Evolutionary conservation across 2,113 vertebrate species (phyloP).

Genomic region (Gymnogyps californianus): DNA sequence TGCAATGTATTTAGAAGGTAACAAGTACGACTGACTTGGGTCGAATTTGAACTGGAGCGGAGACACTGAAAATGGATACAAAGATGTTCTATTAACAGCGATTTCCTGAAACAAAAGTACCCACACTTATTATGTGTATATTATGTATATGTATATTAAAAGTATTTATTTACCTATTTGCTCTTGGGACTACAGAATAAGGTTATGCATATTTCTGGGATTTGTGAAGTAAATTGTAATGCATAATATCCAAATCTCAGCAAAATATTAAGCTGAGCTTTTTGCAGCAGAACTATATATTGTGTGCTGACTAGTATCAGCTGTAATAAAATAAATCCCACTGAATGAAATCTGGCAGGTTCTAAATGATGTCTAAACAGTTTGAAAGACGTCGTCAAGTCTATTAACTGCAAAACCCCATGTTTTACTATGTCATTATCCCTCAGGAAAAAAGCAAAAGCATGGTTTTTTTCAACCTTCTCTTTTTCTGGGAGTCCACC

Average conservation of each 20-base stretch:
- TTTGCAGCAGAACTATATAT: background rate
- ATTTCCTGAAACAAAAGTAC: background rate
- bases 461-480: background rate
- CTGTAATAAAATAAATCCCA: background rate
- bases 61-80: background rate
- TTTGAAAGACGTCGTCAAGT: background rate
- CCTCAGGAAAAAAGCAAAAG: background rate
- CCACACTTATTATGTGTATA: accelerated
- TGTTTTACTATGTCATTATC: background rate
- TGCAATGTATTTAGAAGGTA: background rate
- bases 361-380: background rate
- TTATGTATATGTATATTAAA: background rate
- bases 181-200: background rate
- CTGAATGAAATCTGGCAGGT: background rate
- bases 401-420: background rate
- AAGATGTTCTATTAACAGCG: background rate
- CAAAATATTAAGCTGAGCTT: background rate
- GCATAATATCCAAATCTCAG: background rate
- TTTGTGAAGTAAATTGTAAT: background rate
- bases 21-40: background rate
- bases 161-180: background rate
- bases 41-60: background rate
- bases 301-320: background rate
- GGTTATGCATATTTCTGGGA: background rate
- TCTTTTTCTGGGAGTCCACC: background rate